Evolutionary conservation across 2,113 vertebrate genomes (phyloP), one percentile per base, ranked within the genome.

Genomic region (Rhinogobius similis): DNA sequence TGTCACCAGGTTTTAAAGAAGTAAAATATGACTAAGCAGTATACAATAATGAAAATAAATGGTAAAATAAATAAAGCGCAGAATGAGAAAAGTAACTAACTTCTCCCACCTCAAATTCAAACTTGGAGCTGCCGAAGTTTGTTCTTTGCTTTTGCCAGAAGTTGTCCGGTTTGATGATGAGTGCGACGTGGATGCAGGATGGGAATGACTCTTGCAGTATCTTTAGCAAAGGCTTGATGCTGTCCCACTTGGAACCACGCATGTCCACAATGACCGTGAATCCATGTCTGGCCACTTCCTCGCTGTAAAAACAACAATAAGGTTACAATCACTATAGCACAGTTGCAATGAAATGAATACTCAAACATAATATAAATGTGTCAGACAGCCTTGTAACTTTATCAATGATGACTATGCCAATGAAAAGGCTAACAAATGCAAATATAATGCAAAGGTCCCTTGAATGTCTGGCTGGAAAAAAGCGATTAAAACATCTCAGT

Each of bases 61-160:
- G 5, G 9, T 36, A 48, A 48, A 48, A 50, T 50, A 1, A 48
- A 59, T 12, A 61, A 38, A 1, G 20, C 32, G 11, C 10, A 16
- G 1, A 14, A 29, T 18, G 26, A 8, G 5, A 50, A 50, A 50
- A n/a, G 7, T n/a, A 50, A 50, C 46, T 26, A 23, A 26, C 52
- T 23, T 38, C 61, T 48, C 87, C 87, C 90, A 98, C 98, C 95
- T 99, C 98, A 90, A 99, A 99, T 87, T 99, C 98, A 90, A 99
- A 99, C 87, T 99, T 99, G 38, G 98, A 97, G 89, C 97, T 99
- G 92, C 97, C 98, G 50, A 99, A 99, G 88, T 99, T 99, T 77
- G 96, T 99, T 90, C 97, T 96, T 90, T 99, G 98, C 77, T 99
- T 99, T 91, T 99, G 98, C 97, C 97, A 99, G 90, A 99, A 98